These are phyloP conservation scores for Phalacrocorax aristotelis DNA, from an alignment of 2,113 vertebrate genomes.

Conservation along the genomic window DNA sequence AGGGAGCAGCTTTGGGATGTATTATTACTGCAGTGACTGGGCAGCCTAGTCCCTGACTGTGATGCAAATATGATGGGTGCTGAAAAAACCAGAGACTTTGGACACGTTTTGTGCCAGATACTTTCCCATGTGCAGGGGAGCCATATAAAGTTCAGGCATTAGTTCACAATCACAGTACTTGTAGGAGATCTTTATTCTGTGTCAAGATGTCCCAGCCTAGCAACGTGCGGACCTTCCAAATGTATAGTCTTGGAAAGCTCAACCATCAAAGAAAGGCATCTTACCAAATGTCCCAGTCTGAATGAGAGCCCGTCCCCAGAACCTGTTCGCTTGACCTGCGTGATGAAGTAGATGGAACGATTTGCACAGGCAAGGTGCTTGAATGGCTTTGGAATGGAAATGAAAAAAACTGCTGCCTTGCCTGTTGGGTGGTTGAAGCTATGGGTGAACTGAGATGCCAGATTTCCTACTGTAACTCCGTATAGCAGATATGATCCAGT, in stretches of 20 bases:
- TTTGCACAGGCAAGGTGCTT: not conserved
- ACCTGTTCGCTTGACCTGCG: rapidly evolving
- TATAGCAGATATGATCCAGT: not conserved
- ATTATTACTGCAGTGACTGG: not conserved
- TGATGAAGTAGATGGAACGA: not conserved
- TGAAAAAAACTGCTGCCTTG: not conserved
- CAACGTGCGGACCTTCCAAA: not conserved
- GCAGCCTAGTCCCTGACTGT: not conserved
- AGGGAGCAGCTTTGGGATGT: not conserved
- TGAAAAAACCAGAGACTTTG: not conserved
- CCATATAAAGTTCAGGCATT: not conserved
- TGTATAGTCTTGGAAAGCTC: not conserved
- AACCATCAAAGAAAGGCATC: not conserved
- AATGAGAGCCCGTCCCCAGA: not conserved
- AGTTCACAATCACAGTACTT: not conserved
- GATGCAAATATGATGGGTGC: not conserved
- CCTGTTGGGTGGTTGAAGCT: not conserved
- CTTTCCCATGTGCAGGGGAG: not conserved
- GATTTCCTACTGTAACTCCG: not conserved
- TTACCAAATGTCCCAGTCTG: not conserved
- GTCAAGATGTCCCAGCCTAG: not conserved
- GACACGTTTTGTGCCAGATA: not conserved
- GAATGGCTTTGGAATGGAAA: not conserved
- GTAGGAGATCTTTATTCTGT: not conserved
- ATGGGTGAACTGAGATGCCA: not conserved